A percentile compares a stretch with the other conserved stretches of the same genome.
Evolutionary conservation across 2,888 invertebrate species (phyloP).

Genomic region (Drosophila setosimentum): DNA sequence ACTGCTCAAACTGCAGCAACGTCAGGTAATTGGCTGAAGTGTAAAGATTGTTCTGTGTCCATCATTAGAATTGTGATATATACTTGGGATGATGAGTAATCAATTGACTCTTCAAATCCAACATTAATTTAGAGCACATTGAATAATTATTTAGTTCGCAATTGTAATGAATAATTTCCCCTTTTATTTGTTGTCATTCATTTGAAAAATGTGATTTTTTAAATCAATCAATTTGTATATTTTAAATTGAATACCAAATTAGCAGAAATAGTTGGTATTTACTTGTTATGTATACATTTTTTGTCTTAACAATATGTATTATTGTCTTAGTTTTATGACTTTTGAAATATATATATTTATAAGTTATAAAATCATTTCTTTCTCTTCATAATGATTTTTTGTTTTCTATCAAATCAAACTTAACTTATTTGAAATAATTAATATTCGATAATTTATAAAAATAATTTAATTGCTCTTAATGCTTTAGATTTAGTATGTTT

Average conservation of each 20-base stretch:
- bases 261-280: neutral
- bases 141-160: neutral
- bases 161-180: neutral
- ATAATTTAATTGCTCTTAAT: neutral
- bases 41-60: neutral
- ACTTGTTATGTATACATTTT: neutral
- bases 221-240: neutral
- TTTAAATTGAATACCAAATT: neutral
- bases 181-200: neutral
- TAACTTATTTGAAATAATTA: neutral
- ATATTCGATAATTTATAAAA: neutral
- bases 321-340: no score
- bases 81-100: neutral
- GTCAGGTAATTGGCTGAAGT: constrained; percentile 53
- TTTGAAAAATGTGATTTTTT: neutral
- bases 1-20: constrained; percentile 43
- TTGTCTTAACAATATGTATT: neutral
- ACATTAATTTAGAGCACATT: neutral
- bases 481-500: neutral
- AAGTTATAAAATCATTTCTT: neutral
- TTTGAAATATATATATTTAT: neutral
- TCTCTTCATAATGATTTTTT: neutral
- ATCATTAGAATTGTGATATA: neutral
- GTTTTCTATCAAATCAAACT: neutral
- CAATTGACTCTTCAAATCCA: neutral